phyloP scores from a whole-genome alignment of 2,888 invertebrate genomes.

The Cephus runcator region DNA sequence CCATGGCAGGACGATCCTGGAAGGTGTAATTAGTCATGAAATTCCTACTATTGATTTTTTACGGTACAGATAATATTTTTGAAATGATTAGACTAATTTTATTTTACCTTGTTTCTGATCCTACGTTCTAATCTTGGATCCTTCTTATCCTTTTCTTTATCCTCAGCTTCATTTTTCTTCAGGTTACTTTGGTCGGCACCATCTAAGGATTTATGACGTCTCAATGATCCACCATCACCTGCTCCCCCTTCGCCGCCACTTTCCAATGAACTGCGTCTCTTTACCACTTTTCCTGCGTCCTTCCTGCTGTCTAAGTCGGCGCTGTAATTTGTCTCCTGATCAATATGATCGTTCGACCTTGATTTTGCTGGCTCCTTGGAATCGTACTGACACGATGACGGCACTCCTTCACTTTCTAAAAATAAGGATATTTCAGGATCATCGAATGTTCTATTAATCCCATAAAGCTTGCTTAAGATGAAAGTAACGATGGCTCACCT shows the following conservation, averaged over 20 bases:
- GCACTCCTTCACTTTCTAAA: not conserved
- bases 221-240: constrained; percentile 62
- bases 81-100: not conserved
- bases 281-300: constrained; percentile 43
- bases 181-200: constrained; percentile 69
- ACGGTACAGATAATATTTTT: not conserved
- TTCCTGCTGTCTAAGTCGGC: constrained; percentile 39
- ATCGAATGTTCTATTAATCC: not conserved
- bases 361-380: constrained; percentile 32
- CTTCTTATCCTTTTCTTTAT: constrained; percentile 68
- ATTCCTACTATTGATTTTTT: not conserved
- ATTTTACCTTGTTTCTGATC: constrained; percentile 74
- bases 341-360: constrained; percentile 41
- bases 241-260: constrained; percentile 57
- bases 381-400: constrained; percentile 13
- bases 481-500: not conserved
- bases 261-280: constrained; percentile 60
- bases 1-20: constrained; percentile 88
- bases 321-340: constrained; percentile 17
- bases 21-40: constrained; percentile 2
- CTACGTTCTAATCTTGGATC: constrained; percentile 73
- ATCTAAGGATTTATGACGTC: constrained; percentile 71
- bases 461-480: not conserved
- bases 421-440: not conserved
- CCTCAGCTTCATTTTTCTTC: constrained; percentile 69